A percentile compares a stretch with the other conserved stretches of the same genome.
Evolutionary conservation across 2,888 invertebrate genomes (phyloP).

Genomic region (Ashinkailepas kermadecensis): DNA sequence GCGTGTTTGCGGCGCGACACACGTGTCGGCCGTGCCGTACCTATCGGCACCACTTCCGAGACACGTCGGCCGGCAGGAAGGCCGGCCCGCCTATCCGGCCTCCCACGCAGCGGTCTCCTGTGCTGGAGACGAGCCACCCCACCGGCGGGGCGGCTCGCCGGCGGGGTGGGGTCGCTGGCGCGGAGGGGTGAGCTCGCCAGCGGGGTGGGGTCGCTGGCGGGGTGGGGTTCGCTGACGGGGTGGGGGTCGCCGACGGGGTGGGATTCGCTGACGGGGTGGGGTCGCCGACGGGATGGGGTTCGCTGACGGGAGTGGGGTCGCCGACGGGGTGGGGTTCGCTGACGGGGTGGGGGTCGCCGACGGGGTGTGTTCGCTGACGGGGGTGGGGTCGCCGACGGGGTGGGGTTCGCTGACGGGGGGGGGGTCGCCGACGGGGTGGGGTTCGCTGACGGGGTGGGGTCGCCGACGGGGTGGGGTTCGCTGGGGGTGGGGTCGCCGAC

Average conservation of each 20-base stretch:
- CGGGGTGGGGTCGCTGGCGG: too few relatives aligned
- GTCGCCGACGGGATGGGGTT: too few relatives aligned
- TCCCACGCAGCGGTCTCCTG: not conserved
- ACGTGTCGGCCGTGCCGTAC: not conserved
- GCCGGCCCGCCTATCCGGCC: not conserved
- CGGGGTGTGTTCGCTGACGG: not conserved
- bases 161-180: not conserved
- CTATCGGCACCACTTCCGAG: not conserved
- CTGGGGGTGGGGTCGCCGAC: not conserved
- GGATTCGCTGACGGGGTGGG: too few relatives aligned
- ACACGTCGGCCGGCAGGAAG: not conserved
- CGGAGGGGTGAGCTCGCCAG: not conserved
- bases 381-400: too few relatives aligned
- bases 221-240: too few relatives aligned
- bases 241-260: too few relatives aligned
- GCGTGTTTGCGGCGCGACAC: not conserved
- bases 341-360: too few relatives aligned
- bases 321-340: too few relatives aligned
- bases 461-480: not conserved
- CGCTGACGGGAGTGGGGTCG: too few relatives aligned
- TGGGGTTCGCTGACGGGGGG: too few relatives aligned
- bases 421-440: too few relatives aligned
- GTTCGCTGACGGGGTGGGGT: too few relatives aligned
- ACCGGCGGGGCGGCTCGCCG: not conserved
- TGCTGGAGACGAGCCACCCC: not conserved